Evolutionary conservation across 2,888 invertebrate species (phyloP).

Genomic region (Nysson spinosus): DNA sequence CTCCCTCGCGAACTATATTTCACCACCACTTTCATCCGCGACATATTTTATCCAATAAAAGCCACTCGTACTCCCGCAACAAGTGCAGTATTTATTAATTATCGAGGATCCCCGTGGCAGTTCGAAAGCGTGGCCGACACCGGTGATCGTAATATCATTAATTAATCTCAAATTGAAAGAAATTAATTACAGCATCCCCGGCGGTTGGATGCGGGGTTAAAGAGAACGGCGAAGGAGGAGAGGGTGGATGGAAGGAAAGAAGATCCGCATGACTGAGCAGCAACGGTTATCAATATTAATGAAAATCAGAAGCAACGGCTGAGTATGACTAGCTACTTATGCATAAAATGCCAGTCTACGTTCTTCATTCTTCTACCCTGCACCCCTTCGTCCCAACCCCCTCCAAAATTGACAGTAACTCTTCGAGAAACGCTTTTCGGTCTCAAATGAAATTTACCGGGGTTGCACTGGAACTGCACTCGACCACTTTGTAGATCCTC

Average conservation of each 20-base stretch:
- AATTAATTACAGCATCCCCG: conserved; percentile 43
- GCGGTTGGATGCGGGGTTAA: conserved; percentile 13
- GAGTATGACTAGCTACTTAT: background rate
- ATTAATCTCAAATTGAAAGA: conserved; percentile 37
- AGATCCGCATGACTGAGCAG: conserved; percentile 51
- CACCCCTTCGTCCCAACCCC: no score
- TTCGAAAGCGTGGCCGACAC: conserved; percentile 5
- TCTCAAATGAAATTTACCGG: conserved; percentile 24
- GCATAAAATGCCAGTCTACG: conserved; percentile 3
- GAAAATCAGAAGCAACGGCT: conserved; percentile 44
- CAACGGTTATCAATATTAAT: conserved; percentile 58
- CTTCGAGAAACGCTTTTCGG: conserved; percentile 12
- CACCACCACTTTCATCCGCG: no score
- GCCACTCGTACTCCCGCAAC: no score
- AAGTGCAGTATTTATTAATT: background rate
- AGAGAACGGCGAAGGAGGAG: conserved; percentile 30
- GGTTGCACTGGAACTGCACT: background rate
- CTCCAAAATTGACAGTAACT: conserved; percentile 16
- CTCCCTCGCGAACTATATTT: no score
- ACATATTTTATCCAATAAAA: no score
- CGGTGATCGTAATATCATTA: conserved; percentile 35
- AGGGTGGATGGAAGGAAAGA: conserved; percentile 35
- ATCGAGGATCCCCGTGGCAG: conserved; percentile 19
- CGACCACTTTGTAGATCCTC: conserved; percentile 4
- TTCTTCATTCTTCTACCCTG: conserved; percentile 26